These are phyloP conservation scores for Ceratoteleas bidentatus DNA, from an alignment of 1,140 invertebrate genomes.

Conservation along the genomic window DNA sequence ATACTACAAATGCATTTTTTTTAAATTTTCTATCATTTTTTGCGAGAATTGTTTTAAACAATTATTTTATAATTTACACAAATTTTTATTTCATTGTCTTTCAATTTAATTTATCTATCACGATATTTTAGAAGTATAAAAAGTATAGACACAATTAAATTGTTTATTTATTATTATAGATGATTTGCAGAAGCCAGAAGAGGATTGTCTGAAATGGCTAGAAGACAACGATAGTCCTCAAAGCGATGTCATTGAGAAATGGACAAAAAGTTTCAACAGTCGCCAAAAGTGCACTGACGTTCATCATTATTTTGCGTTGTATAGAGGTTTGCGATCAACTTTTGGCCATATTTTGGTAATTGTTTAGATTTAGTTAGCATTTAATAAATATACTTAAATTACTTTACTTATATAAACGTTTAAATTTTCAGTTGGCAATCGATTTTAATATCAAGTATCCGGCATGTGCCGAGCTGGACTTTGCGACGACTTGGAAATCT, in stretches of 20 bases:
- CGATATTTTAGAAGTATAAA: too few relatives aligned
- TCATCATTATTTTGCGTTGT: constrained; percentile 1
- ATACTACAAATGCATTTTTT: too few relatives aligned
- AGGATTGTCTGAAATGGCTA: constrained; percentile 13
- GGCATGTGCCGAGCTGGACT: neutral
- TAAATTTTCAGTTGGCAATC: constrained; percentile 3
- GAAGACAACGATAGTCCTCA: constrained; percentile 12
- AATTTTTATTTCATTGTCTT: neutral
- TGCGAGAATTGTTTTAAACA: too few relatives aligned
- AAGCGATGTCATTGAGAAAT: constrained; percentile 8
- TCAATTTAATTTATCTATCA: too few relatives aligned
- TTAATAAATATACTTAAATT: too few relatives aligned
- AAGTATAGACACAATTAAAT: too few relatives aligned
- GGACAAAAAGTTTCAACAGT: constrained; percentile 12
- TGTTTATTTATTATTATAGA: constrained; percentile 8
- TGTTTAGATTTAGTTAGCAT: constrained; percentile 7
- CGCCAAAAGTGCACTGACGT: neutral
- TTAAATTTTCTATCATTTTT: too few relatives aligned
- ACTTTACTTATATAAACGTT: neutral
- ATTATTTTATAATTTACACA: too few relatives aligned
- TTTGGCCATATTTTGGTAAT: constrained; percentile 17
- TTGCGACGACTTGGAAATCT: neutral
- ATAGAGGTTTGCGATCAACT: constrained; percentile 15
- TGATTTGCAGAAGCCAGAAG: neutral
- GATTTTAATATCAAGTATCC: constrained; percentile 18